A percentile compares a stretch with the other conserved stretches of the same genome.
Conservation (phyloP, 2,888 invertebrate species). For the Orchesellides sinensis region DNA sequence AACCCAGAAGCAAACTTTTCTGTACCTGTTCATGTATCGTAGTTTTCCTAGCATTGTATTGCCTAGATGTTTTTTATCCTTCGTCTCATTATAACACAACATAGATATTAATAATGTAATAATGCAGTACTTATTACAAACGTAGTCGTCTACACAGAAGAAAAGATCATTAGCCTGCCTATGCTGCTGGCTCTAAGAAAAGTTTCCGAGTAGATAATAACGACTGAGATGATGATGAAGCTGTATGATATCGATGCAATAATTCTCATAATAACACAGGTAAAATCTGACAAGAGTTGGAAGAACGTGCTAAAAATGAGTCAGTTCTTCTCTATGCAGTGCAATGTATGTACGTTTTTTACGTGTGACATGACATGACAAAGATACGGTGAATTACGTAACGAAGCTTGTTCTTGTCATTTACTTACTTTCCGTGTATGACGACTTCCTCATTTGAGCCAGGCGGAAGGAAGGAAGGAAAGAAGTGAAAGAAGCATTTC, state of each 20-base stretch:
- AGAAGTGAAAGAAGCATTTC: conserved; percentile 27
- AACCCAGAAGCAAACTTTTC: no score
- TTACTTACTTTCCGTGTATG: neutral
- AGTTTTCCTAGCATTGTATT: no score
- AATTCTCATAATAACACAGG: no score
- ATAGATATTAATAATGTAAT: no score
- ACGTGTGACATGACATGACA: neutral
- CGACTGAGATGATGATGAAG: neutral
- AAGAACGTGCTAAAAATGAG: neutral
- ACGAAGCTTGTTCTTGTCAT: conserved; percentile 8
- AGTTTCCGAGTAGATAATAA: neutral
- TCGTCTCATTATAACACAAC: no score
- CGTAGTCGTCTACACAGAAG: neutral
- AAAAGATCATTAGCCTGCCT: neutral
- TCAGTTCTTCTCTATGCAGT: neutral
- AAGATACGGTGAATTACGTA: neutral
- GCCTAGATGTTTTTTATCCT: no score
- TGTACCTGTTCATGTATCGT: no score
- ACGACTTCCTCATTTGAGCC: neutral
- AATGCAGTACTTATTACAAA: no score
- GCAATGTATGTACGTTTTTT: neutral
- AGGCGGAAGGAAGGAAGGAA: conserved; percentile 6
- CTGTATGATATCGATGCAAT: neutral
- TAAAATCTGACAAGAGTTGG: no score
- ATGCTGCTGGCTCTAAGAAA: no score